phyloP scores from a whole-genome alignment of 1,140 invertebrate genomes.

The Melanaphis sacchari region DNA sequence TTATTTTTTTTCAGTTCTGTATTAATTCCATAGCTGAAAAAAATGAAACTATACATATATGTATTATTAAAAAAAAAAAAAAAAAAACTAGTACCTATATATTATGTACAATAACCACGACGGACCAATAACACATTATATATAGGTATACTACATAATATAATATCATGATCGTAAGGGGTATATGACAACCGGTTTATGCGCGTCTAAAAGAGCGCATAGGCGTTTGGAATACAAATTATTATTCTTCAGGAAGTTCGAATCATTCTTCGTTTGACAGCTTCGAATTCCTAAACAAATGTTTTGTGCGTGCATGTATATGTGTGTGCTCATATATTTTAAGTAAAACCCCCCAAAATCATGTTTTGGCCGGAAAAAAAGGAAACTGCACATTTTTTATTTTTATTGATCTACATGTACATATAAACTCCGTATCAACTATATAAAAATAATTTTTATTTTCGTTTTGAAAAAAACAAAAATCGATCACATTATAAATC shows the following conservation, averaged over 20 bases:
- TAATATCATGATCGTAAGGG: slow-evolving; percentile 11
- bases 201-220: slow-evolving; percentile 22
- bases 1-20: slow-evolving; percentile 9
- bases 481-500: not conserved
- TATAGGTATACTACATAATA: not conserved
- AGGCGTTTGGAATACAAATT: slow-evolving; percentile 54
- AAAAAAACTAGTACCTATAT: not conserved
- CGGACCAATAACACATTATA: not conserved
- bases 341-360: not conserved
- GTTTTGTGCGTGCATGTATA: not conserved
- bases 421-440: no score
- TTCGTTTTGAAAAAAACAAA: no score
- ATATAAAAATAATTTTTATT: not conserved
- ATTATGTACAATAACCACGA: not conserved
- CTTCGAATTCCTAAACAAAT: slow-evolving; percentile 19
- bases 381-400: not conserved
- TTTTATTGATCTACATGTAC: not conserved
- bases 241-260: slow-evolving; percentile 41
- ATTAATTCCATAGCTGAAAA: slow-evolving; percentile 22
- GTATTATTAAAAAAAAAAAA: not conserved
- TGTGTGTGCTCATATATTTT: not conserved
- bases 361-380: not conserved
- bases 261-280: slow-evolving; percentile 46
- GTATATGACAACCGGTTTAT: slow-evolving; percentile 39
- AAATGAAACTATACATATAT: not conserved